Evolutionary conservation across 2,888 invertebrate genomes (phyloP).

Genomic region (Deilephila elpenor): DNA sequence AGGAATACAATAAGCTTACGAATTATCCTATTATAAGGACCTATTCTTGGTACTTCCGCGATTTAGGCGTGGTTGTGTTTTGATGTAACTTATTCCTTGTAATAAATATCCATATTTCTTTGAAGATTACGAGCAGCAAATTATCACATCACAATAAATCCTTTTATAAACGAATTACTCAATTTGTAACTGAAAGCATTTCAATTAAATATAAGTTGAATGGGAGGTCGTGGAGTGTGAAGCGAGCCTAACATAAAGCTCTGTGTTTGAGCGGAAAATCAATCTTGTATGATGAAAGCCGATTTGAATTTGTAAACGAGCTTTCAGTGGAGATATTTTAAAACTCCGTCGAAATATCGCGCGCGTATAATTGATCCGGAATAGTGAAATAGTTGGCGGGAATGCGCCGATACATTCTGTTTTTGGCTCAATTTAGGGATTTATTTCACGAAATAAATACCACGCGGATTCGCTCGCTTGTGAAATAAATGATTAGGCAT

Average conservation of each 20-base stretch:
- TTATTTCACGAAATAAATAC: neutral
- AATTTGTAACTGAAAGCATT: too few relatives aligned
- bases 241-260: neutral
- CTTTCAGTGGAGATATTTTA: conserved; percentile 17
- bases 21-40: too few relatives aligned
- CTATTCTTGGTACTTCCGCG: too few relatives aligned
- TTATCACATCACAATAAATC: too few relatives aligned
- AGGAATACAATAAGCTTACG: too few relatives aligned
- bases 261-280: conserved; percentile 14
- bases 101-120: too few relatives aligned
- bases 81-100: too few relatives aligned
- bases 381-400: neutral
- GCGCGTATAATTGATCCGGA: neutral
- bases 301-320: conserved; percentile 22
- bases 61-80: too few relatives aligned
- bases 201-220: neutral
- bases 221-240: neutral
- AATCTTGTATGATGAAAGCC: conserved; percentile 13
- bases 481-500: neutral
- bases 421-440: neutral
- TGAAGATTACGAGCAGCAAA: too few relatives aligned
- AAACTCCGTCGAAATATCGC: conserved; percentile 8
- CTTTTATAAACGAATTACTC: too few relatives aligned
- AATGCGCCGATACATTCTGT: neutral
- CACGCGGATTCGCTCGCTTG: neutral